Percentiles rank a stretch among this genome's conserved stretches.
phyloP scores from a whole-genome alignment of 2,888 invertebrate genomes.

The Leptinotarsa haldemani region DNA sequence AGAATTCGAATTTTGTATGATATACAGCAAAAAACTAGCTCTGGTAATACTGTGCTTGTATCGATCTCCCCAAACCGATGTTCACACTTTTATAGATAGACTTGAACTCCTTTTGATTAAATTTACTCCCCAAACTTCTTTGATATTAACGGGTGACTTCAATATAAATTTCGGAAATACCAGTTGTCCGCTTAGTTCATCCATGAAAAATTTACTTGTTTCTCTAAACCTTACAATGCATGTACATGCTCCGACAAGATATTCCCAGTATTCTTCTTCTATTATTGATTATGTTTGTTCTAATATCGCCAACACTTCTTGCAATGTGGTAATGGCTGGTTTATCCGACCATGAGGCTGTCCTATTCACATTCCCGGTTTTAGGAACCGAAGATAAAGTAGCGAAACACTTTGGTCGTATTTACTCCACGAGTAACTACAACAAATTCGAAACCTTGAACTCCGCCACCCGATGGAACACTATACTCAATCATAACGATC shows the following conservation, averaged over 20 bases:
- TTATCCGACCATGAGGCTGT: constrained; percentile 7
- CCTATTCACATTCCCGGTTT: constrained; percentile 16
- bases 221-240: background rate
- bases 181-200: constrained; percentile 6
- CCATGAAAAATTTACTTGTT: background rate
- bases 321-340: constrained; percentile 3
- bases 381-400: background rate
- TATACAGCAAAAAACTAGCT: background rate
- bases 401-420: background rate
- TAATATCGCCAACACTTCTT: constrained; percentile 9
- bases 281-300: constrained; percentile 9
- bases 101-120: constrained; percentile 9
- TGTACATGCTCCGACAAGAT: constrained; percentile 21
- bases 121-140: constrained; percentile 2
- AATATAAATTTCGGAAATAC: constrained; percentile 21
- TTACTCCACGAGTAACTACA: constrained; percentile 4
- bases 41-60: constrained; percentile 7
- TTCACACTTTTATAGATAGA: constrained; percentile 14
- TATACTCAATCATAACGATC: constrained; percentile 3
- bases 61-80: constrained; percentile 12
- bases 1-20: constrained; percentile 17
- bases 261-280: constrained; percentile 21
- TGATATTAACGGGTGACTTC: constrained; percentile 21
- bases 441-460: constrained; percentile 4
- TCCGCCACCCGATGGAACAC: constrained; percentile 1